Conservation (phyloP, 1,140 invertebrate species). For the Lordiphosa collinella region DNA sequence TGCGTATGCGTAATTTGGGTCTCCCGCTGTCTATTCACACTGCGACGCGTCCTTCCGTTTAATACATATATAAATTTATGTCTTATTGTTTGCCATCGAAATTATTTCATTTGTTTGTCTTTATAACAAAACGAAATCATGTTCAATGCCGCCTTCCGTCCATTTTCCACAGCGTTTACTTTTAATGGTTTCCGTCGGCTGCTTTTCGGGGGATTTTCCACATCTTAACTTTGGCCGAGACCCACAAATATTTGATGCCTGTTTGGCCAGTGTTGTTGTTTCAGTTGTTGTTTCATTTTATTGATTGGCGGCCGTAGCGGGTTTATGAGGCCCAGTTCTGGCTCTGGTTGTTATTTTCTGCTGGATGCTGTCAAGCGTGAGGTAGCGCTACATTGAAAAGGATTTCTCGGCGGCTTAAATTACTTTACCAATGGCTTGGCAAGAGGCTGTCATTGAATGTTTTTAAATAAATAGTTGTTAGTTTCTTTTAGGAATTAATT, state of each 20-base stretch:
- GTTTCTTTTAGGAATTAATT: too few species aligned
- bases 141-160: constrained; percentile 53
- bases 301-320: constrained; percentile 67
- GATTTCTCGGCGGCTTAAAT: constrained; percentile 59
- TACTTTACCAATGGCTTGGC: constrained; percentile 14
- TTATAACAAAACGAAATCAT: constrained; percentile 68
- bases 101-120: constrained; percentile 78
- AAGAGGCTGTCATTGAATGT: too few species aligned
- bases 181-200: constrained; percentile 57
- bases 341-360: constrained; percentile 33
- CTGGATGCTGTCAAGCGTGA: constrained; percentile 36
- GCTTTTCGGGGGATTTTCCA: constrained; percentile 66
- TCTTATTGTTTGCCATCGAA: constrained; percentile 73
- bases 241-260: constrained; percentile 75
- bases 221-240: constrained; percentile 71
- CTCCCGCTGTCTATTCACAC: constrained; percentile 31
- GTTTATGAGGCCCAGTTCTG: constrained; percentile 46
- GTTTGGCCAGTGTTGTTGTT: constrained; percentile 33
- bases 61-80: constrained; percentile 67
- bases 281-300: constrained; percentile 57
- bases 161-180: constrained; percentile 74
- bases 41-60: constrained; percentile 15
- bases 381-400: constrained; percentile 50
- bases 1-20: constrained; percentile 71
- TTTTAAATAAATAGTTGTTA: too few species aligned